Percentiles rank a stretch among this genome's conserved stretches.
These are phyloP conservation scores for Heterocephalus glaber DNA, from an alignment of 2,113 vertebrate species.

Conservation along the genomic window DNA sequence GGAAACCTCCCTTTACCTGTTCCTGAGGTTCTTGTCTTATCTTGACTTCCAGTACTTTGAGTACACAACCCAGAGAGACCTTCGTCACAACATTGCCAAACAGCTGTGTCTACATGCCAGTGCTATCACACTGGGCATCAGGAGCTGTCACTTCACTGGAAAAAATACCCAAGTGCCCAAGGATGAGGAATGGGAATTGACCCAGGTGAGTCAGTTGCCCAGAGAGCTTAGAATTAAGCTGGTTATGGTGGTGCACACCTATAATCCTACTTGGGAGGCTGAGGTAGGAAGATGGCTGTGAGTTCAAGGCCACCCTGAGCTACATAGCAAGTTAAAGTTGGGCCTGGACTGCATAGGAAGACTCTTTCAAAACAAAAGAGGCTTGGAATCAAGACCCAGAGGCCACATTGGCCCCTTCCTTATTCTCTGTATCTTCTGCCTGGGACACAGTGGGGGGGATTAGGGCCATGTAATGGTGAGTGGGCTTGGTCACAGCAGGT, in stretches of 20 bases:
- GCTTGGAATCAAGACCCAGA: background rate
- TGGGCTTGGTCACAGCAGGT: background rate
- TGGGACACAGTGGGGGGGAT: background rate
- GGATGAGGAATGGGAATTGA: constrained; percentile 92
- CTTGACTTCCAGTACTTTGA: constrained; percentile 92
- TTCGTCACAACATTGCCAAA: constrained; percentile 95
- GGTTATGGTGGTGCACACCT: background rate
- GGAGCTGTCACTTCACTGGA: constrained; percentile 88
- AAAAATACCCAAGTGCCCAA: constrained; percentile 85
- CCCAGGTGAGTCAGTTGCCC: constrained; percentile 85
- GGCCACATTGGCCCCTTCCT: too few species aligned
- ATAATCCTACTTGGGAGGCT: background rate
- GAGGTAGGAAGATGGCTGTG: background rate
- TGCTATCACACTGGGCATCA: constrained; percentile 83
- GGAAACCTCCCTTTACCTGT: background rate
- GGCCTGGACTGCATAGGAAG: background rate
- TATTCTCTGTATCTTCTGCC: background rate
- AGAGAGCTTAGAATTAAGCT: background rate
- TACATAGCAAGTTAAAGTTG: background rate
- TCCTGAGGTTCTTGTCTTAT: background rate
- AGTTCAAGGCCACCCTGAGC: background rate
- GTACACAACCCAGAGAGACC: constrained; percentile 91
- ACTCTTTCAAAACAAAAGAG: background rate
- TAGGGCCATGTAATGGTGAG: too few species aligned
- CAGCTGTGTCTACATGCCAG: constrained; percentile 92